Evolutionary conservation across 2,888 invertebrate species (phyloP).

Genomic region (Drosophila meridionalis): DNA sequence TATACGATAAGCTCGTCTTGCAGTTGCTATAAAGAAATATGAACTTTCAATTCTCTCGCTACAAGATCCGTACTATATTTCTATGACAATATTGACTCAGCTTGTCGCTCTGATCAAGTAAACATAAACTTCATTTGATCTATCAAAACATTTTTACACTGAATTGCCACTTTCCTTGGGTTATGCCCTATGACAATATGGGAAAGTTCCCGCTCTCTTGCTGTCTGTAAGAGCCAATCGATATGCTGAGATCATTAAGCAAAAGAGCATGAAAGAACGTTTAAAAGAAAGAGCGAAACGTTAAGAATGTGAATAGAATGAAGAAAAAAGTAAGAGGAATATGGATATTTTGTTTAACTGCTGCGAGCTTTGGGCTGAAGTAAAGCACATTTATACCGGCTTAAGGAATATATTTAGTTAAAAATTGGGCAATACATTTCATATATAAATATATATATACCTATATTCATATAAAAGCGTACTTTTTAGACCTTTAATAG

Average conservation of each 20-base stretch:
- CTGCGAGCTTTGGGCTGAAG: not conserved
- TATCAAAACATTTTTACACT: not conserved
- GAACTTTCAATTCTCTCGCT: not conserved
- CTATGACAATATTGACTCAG: not conserved
- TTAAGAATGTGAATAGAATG: not conserved
- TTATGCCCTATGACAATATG: not conserved
- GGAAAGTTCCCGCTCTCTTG: not conserved
- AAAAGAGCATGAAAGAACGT: not conserved
- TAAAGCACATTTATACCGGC: not conserved
- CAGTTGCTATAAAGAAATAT: not conserved
- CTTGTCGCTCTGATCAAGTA: not conserved
- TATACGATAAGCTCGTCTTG: not conserved
- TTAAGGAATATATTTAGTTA: not conserved
- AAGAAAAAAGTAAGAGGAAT: not conserved
- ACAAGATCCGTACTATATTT: not conserved
- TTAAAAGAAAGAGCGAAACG: not conserved
- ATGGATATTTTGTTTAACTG: not conserved
- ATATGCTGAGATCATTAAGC: not conserved
- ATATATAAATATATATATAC: not conserved
- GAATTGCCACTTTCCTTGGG: not conserved
- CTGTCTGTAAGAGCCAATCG: no score
- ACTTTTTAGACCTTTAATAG: conserved; percentile 4
- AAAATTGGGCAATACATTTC: not conserved
- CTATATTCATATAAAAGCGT: not conserved
- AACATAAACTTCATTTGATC: not conserved